These are phyloP conservation scores for Scalopus aquaticus DNA, from an alignment of 2,113 vertebrate species.

Conservation along the genomic window DNA sequence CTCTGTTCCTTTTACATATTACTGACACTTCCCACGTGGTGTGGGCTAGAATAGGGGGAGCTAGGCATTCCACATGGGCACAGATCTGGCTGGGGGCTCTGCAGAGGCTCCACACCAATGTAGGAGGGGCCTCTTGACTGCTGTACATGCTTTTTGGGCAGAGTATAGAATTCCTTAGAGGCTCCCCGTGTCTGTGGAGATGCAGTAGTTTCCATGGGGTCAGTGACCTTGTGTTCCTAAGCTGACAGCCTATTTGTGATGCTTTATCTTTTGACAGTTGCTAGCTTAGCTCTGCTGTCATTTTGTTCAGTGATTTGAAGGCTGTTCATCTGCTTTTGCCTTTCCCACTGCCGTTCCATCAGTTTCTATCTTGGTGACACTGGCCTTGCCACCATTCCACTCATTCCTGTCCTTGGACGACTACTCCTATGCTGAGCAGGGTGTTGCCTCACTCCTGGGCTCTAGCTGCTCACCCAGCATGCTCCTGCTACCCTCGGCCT, in stretches of 20 bases:
- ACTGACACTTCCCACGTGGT: too few species aligned
- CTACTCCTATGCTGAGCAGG: too few species aligned
- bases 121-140: not conserved
- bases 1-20: too few species aligned
- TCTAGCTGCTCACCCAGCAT: fast-evolving
- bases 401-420: not conserved
- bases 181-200: not conserved
- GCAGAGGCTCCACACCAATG: not conserved
- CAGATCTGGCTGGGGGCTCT: not conserved
- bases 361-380: not conserved
- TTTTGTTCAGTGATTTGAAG: not conserved
- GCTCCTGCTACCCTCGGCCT: not conserved
- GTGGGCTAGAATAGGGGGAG: not conserved
- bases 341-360: not conserved
- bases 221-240: not conserved
- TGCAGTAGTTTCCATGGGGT: fast-evolving
- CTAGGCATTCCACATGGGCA: fast-evolving
- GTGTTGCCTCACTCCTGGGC: too few species aligned
- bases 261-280: not conserved
- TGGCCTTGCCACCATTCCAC: not conserved
- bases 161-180: fast-evolving
- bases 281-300: not conserved
- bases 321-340: not conserved
- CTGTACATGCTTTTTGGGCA: not conserved
- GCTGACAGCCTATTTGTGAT: not conserved